Conservation (phyloP, 1,140 invertebrate genomes). For the Hetaerina americana region DNA sequence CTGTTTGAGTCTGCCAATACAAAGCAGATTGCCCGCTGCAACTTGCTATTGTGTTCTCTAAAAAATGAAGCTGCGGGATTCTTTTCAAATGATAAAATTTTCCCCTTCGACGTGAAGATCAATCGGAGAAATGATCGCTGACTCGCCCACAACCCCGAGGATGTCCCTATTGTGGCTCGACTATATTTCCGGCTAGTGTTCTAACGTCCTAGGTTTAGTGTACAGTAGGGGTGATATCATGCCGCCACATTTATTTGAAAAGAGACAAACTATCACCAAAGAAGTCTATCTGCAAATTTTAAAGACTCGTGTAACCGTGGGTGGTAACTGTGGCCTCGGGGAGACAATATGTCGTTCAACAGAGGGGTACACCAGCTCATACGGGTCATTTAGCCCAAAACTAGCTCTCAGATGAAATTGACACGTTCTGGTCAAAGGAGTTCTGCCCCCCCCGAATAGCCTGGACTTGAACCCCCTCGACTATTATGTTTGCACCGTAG, state of each 20-base stretch:
- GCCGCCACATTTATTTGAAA: background rate
- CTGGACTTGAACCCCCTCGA: background rate
- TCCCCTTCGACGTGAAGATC: background rate
- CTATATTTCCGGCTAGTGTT: background rate
- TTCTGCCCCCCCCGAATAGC: slow-evolving; percentile 2
- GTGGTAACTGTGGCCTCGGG: background rate
- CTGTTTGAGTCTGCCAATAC: background rate
- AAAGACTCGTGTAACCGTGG: background rate
- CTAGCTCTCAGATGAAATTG: background rate
- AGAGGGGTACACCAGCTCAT: background rate
- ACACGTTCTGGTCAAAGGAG: slow-evolving; percentile 2
- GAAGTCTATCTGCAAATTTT: slow-evolving; percentile 3
- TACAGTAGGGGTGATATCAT: slow-evolving; percentile 1
- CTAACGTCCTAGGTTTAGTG: no score
- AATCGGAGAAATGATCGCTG: background rate
- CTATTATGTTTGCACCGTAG: background rate
- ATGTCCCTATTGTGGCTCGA: background rate
- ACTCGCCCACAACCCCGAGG: background rate
- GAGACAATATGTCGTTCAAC: background rate
- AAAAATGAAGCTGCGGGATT: background rate
- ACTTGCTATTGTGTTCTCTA: background rate
- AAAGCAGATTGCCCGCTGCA: background rate
- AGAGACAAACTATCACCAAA: background rate
- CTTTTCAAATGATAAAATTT: background rate
- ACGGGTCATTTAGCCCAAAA: slow-evolving; percentile 3